Base-by-base conservation (phyloP, 2,888 invertebrate species). In the Girardia tigrina region DNA sequence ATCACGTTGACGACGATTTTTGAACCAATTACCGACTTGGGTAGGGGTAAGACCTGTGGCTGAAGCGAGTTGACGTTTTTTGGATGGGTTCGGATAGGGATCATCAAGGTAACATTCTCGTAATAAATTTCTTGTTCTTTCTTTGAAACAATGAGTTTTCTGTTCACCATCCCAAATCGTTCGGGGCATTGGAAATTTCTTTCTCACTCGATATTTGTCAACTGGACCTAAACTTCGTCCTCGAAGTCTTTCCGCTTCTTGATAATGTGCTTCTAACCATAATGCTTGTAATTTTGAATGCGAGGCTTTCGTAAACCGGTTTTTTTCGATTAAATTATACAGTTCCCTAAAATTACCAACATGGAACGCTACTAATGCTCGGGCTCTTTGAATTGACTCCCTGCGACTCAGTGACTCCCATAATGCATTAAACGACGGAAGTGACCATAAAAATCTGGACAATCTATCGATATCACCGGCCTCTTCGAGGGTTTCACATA, bases 51-150 rank as follows among this genome's bases (percentile, higher is more conserved):
- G 87, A 28, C 92, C 92, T 73, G 93, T 94, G 76, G 91, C 91
- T 81, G 90, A 89, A 28, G 93, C 92, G 81, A 94, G 86, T 84
- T 93, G 92, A 79, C 91, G 86, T 85, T 93, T 93, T 86, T 93
- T 93, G 78, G 90, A 90, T 42, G 93, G 93, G 85, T 92, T 92
- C 76, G 92, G 93, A 86, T 92, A 93, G n/a, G 92, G 91, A 86
- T 92, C 95, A 86, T 94, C 92, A 76, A 95, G 89, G 85, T 98
- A 98, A 94, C 95, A 97, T 87, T 98, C 97, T 78, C 97, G 87
- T 79, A 98, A 87, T 79, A 94, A 87, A 80, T 92, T 92, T 80
- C 97, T 86, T 82, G 97, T 97, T 79, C 94, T 4, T 86, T 98
- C 87, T 81, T 94, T 93, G 86, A 93, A 94, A 85, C 93, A 94